Conservation (phyloP, 2,888 invertebrate genomes). For the Xestia ashworthii region DNA sequence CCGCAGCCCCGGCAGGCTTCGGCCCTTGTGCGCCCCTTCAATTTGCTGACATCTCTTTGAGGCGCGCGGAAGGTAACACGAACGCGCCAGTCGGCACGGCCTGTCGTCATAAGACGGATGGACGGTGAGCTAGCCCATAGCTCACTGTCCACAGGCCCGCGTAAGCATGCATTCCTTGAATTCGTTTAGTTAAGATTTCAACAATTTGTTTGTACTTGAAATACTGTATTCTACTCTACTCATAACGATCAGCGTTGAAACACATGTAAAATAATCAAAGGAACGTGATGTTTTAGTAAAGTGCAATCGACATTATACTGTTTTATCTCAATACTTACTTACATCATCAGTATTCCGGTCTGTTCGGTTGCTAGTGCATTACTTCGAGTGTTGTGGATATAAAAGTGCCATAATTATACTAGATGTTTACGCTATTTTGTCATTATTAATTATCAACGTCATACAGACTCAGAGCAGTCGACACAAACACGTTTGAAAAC, state of each 20-base stretch:
- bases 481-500: not conserved
- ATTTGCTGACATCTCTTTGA: too few species aligned
- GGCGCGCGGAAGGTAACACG: too few species aligned
- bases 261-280: not conserved
- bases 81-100: too few species aligned
- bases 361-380: not conserved
- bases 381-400: not conserved
- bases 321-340: slow-evolving; percentile 10
- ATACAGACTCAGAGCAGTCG: slow-evolving; percentile 6
- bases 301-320: too few species aligned
- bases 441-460: not conserved
- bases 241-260: not conserved
- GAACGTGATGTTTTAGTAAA: not conserved
- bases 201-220: not conserved
- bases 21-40: too few species aligned
- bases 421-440: not conserved
- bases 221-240: not conserved
- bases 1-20: too few species aligned
- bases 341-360: slow-evolving; percentile 18
- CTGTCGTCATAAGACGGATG: too few species aligned
- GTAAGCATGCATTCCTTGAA: not conserved
- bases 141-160: too few species aligned
- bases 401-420: too few species aligned
- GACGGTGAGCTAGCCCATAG: too few species aligned
- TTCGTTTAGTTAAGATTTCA: not conserved